Evolutionary conservation across 2,888 invertebrate genomes (phyloP).

Genomic region (Brassicogethes aeneus): DNA sequence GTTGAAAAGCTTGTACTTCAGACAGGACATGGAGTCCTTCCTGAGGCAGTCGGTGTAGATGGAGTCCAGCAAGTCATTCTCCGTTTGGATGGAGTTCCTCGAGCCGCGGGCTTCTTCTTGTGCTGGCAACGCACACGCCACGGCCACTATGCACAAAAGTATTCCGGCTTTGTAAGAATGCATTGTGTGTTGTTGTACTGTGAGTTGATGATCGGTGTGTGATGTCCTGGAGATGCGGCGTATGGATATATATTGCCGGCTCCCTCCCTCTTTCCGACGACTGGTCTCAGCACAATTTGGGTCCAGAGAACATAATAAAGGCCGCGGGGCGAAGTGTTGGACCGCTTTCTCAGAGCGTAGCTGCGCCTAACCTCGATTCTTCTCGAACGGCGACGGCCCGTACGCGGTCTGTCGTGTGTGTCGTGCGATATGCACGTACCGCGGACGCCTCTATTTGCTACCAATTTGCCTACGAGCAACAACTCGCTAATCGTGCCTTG

Average conservation of each 20-base stretch:
- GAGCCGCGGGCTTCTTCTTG: constrained; percentile 50
- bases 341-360: constrained; percentile 42
- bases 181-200: constrained; percentile 26
- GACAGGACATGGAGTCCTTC: constrained; percentile 76
- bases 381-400: constrained; percentile 20
- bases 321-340: constrained; percentile 40
- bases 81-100: constrained; percentile 54
- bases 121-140: constrained; percentile 57
- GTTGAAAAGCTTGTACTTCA: constrained; percentile 79
- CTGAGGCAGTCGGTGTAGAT: constrained; percentile 70
- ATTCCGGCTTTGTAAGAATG: constrained; percentile 44
- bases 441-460: constrained; percentile 8
- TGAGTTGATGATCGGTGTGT: constrained; percentile 31
- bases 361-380: constrained; percentile 39
- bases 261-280: constrained; percentile 24
- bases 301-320: constrained; percentile 40
- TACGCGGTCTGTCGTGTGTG: constrained; percentile 9
- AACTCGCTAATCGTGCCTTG: too few species aligned
- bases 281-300: constrained; percentile 37
- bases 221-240: constrained; percentile 34
- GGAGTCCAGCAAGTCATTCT: constrained; percentile 70
- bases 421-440: constrained; percentile 32
- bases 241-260: constrained; percentile 37
- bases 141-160: constrained; percentile 45
- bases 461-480: too few species aligned